A percentile compares a stretch with the other conserved stretches of the same genome.
phyloP scores from a whole-genome alignment of 1,140 invertebrate genomes.

The Cotesia typhae region DNA sequence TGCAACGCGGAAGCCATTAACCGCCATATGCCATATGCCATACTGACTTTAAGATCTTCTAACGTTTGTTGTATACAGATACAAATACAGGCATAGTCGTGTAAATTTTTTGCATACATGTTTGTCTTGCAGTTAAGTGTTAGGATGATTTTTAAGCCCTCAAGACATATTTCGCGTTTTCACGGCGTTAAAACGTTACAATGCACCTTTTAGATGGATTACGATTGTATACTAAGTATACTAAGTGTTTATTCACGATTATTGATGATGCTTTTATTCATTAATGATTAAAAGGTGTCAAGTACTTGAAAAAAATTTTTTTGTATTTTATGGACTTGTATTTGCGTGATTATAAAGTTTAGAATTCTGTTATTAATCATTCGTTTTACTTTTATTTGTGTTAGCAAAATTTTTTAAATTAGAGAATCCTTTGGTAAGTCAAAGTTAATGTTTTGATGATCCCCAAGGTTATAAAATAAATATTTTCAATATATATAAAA shows the following conservation, averaged over 20 bases:
- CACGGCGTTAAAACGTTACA: neutral
- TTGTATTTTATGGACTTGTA: too few relatives aligned
- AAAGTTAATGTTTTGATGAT: too few relatives aligned
- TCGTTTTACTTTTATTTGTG: too few relatives aligned
- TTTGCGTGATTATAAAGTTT: too few relatives aligned
- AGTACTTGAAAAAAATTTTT: too few relatives aligned
- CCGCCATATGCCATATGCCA: conserved; percentile 39
- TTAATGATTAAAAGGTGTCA: too few relatives aligned
- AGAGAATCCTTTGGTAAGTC: too few relatives aligned
- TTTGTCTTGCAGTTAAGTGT: neutral
- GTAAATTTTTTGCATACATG: neutral
- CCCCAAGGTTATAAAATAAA: too few relatives aligned
- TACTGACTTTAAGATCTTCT: neutral
- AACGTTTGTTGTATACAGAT: neutral
- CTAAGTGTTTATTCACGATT: conserved; percentile 19
- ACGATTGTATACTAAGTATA: conserved; percentile 9
- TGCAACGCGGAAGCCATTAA: conserved; percentile 45
- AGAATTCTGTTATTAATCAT: too few relatives aligned
- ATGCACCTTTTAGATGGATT: neutral
- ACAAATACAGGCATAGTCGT: neutral
- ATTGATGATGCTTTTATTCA: neutral
- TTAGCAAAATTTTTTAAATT: too few relatives aligned
- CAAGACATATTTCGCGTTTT: conserved; percentile 1
- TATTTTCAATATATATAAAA: too few relatives aligned
- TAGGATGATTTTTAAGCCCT: too few relatives aligned